Base-by-base conservation (phyloP, 2,888 invertebrate species). In the Sepiola atlantica region DNA sequence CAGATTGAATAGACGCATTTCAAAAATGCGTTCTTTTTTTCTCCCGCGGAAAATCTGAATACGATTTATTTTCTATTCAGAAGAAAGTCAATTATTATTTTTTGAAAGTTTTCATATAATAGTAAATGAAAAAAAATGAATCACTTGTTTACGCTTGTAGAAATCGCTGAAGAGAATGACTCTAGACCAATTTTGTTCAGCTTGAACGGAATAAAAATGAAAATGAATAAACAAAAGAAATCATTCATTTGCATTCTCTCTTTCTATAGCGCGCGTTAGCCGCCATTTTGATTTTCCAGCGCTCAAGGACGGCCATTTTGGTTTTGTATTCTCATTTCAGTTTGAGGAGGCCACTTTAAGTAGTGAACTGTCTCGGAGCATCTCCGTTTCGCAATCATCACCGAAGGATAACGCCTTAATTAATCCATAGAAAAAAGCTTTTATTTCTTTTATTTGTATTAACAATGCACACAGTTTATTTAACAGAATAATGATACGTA, bases 81-180 rank as follows among this genome's bases (percentile, higher is more conserved):
- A n/a, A 77, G 77, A 77, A 77, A n/a, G 77, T 77, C 77, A 77
- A 77, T 77, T 77, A 77, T 77, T 32, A 32, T 77, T n/a, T n/a
- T 1, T 14, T 14, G 18, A 32, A 77, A 77, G 16, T 77, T n/a
- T n/a, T 77, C 77, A 77, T 32, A 77, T 77, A n/a, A 32, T 28
- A 2, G n/a, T 12, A n/a, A 77, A n/a, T 14, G 77, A 77, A 77
- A 77, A 77, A 77, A 77, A 28, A 77, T n/a, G n/a, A n/a, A 45
- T n/a, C 0, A 77, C 8, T 16, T 28, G 77, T 77, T 77, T n/a
- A n/a, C n/a, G 32, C 32, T 77, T 14, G 20, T 3, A 14, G 4
- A n/a, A 77, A 77, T 77, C 16, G 32, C 14, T 32, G 77, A 16
- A 77, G 18, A 32, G 32, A 77, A n/a, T 16, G 18, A 77, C n/a